Base-by-base conservation (phyloP, 2,113 vertebrate genomes). In the Crypturellus undulatus region DNA sequence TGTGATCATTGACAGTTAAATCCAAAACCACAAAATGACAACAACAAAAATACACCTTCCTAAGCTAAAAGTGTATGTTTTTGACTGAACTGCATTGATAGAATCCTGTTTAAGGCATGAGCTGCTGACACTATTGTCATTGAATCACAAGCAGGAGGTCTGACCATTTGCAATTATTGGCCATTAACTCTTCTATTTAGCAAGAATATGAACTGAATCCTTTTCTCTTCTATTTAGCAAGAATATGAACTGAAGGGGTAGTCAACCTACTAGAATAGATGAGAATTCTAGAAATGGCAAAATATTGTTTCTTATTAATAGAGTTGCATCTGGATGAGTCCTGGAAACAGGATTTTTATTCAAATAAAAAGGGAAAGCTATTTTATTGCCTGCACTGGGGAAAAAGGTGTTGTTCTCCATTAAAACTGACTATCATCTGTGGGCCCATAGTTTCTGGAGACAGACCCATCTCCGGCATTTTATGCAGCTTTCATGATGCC, bases 21-120 rank as follows among this genome's bases (percentile, higher is more conserved):
- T 76, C 82, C 11, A 12, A 80, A 87, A 79, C 73, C 54, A 58
- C 54, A 82, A 58, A 65, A 20, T 36, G 54, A 32, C 28, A 26
- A 9, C 12, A 94, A 71, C 36, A 76, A 88, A 90, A 95, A 40
- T 71, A 43, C 28, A 56, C 76, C 20, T 93, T 75, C 47, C 38
- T 79, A 40, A 71, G 16, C 25, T 36, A 25, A 13, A 40, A 78
- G 18, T 52, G 12, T 85, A 89, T 83, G 38, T 90, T 92, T 91
- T 87, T 88, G 42, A 80, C 64, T 82, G 51, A 85, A 45, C 85
- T 92, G 56, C 34, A 19, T 84, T 72, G 4, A 7, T 84, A 18
- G 60, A n/a, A 11, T 83, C 21, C 68, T 82, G 30, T 24, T 75
- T 88, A 51, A 87, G 22, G 52, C 76, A 36, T 38, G 19, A 86